These are phyloP conservation scores for Melanotaenia trifasciata DNA, from an alignment of 2,797 vertebrate genomes.

Conservation along the genomic window DNA sequence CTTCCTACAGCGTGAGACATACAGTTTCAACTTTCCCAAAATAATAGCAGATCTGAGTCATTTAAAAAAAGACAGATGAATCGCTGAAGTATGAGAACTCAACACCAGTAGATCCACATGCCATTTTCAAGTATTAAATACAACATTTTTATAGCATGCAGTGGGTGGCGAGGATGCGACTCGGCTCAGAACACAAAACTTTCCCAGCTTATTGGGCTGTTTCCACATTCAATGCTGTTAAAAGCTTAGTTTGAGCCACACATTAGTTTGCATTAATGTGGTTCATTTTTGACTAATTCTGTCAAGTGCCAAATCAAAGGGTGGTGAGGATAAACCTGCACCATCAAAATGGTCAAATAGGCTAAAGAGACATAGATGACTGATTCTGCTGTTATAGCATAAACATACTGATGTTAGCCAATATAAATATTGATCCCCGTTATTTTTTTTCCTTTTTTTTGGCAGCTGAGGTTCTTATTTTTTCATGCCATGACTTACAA, in stretches of 20 bases:
- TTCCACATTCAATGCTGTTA: background rate
- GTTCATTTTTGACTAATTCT: background rate
- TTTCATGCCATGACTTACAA: background rate
- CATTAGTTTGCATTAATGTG: background rate
- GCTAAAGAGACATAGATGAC: background rate
- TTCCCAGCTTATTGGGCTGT: background rate
- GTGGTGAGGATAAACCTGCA: conserved; percentile 1
- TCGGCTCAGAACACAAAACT: background rate
- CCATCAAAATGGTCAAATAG: background rate
- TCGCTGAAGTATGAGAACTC: background rate
- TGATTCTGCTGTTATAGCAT: background rate
- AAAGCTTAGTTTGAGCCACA: conserved; percentile 4
- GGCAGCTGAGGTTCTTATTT: conserved; percentile 12
- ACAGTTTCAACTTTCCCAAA: conserved; percentile 1
- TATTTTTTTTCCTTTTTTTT: background rate
- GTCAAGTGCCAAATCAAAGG: background rate
- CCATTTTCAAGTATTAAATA: conserved; percentile 25
- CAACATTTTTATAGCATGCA: conserved; percentile 1
- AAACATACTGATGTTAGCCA: background rate
- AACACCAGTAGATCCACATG: background rate
- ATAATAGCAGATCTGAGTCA: conserved; percentile 2
- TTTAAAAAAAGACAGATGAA: conserved; percentile 3
- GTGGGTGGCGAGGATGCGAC: too few relatives aligned
- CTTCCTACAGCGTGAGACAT: background rate
- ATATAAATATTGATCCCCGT: conserved; percentile 18